Evolutionary conservation across 1,140 invertebrate genomes (phyloP), one percentile per base, ranked within the genome.

Genomic region (Dendroctonus valens): DNA sequence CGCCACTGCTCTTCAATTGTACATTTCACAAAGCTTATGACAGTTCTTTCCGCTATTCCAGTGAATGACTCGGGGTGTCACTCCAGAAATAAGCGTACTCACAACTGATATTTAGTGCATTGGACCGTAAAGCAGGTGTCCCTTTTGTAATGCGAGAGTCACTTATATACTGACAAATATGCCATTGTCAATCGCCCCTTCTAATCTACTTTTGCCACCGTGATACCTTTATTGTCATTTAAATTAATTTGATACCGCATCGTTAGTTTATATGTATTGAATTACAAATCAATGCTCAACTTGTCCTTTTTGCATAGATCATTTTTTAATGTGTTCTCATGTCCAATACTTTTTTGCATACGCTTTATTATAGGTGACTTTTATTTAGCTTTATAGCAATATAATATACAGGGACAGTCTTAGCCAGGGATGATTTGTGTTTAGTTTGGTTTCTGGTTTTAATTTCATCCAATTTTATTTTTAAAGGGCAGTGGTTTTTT

Each of bases 81-180:
- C 61, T 70, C 59, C 42, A 68, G 53, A 62, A 65, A 63, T 66
- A 63, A 69, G 62, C 41, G 52, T 49, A 55, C 53, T 59, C 41
- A 68, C 70, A 73, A 73, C 68, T 65, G 66, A 71, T 69, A 73
- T 73, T 73, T 73, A 73, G 72, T 72, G 70, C 72, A 73, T 61
- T 70, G 65, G 59, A 73, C 65, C 69, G 59, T 70, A 59, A 73
- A 63, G 72, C 70, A 73, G 72, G 72, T 73, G 72, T 70, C 53
- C 65, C 59, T 46, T 37, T 59, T 61, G 50, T 59, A 54, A 54
- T 9, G 41, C 63, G 54, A 55, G 57, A 72, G 70, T 72, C 70
- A 72, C 70, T 72, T 72, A 72, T 70, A 62, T 69, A 9, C 59
- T 72, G 69, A 72, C 70, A 72, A 72, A 72, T 72, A 72, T 61